These are phyloP conservation scores for Cephus cinctus DNA, from an alignment of 1,140 invertebrate genomes.

Conservation along the genomic window DNA sequence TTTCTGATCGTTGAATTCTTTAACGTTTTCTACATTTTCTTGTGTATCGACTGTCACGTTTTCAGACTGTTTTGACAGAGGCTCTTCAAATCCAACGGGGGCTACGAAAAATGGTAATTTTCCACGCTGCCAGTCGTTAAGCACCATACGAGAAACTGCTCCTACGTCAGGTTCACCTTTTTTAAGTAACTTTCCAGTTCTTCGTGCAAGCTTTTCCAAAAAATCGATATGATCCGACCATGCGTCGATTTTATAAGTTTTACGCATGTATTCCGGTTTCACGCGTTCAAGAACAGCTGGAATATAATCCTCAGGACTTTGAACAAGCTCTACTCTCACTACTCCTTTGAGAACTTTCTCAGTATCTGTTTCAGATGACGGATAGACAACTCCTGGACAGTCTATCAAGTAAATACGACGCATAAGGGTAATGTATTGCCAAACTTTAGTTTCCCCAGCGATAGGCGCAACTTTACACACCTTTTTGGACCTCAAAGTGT, in stretches of 20 bases:
- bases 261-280: constrained; percentile 83
- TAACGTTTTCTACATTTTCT: constrained; percentile 25
- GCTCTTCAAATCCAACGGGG: constrained; percentile 75
- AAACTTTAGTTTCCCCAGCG: constrained; percentile 99
- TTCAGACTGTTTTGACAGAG: constrained; percentile 46
- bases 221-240: constrained; percentile 87
- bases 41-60: constrained; percentile 33
- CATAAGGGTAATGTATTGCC: constrained; percentile 99
- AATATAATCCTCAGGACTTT: constrained; percentile 95
- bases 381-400: constrained; percentile 98
- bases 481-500: constrained; percentile 91
- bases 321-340: constrained; percentile 93
- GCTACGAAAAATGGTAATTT: constrained; percentile 93
- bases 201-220: constrained; percentile 84
- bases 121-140: constrained; percentile 99
- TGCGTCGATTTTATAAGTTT: constrained; percentile 85
- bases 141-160: constrained; percentile 88
- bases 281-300: constrained; percentile 83
- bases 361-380: constrained; percentile 85
- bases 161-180: constrained; percentile 93
- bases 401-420: constrained; percentile 96
- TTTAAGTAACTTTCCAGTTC: constrained; percentile 89
- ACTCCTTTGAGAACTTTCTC: constrained; percentile 96
- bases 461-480: constrained; percentile 99
- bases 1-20: constrained; percentile 35